Conservation (phyloP, 2,797 vertebrate genomes). For the Ctenosaura bakeri region DNA sequence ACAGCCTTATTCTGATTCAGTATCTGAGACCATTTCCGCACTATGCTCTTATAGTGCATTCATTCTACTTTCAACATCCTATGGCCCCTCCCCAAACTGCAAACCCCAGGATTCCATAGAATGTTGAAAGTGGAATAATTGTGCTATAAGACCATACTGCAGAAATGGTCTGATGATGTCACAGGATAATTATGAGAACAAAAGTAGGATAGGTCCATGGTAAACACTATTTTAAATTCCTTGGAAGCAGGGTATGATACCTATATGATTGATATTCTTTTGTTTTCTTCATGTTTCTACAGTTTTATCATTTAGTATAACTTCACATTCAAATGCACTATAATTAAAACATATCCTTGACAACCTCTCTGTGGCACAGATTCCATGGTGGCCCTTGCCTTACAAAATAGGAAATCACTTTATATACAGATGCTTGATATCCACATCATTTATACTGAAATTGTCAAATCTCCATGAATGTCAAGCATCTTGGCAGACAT, state of each 20-base stretch:
- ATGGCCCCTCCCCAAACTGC: too few species aligned
- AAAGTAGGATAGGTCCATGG: neutral
- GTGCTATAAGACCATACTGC: too few species aligned
- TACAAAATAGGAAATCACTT: conserved; percentile 4
- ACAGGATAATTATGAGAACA: too few species aligned
- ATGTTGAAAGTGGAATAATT: too few species aligned
- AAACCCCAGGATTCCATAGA: too few species aligned
- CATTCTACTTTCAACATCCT: too few species aligned
- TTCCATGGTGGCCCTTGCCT: neutral
- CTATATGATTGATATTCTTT: neutral
- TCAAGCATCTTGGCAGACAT: neutral
- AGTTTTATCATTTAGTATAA: neutral
- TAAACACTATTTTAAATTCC: neutral
- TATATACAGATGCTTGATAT: neutral
- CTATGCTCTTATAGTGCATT: too few species aligned
- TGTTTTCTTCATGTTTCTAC: neutral
- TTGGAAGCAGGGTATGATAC: neutral
- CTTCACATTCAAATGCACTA: neutral
- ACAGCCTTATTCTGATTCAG: neutral
- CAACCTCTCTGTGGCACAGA: neutral
- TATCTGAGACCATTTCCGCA: too few species aligned
- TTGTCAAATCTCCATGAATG: conserved; percentile 43
- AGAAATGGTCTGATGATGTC: too few species aligned
- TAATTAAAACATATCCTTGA: neutral
- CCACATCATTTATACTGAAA: conserved; percentile 24